Conservation (phyloP, 1,140 invertebrate genomes). For the Eurosta solidaginis region DNA sequence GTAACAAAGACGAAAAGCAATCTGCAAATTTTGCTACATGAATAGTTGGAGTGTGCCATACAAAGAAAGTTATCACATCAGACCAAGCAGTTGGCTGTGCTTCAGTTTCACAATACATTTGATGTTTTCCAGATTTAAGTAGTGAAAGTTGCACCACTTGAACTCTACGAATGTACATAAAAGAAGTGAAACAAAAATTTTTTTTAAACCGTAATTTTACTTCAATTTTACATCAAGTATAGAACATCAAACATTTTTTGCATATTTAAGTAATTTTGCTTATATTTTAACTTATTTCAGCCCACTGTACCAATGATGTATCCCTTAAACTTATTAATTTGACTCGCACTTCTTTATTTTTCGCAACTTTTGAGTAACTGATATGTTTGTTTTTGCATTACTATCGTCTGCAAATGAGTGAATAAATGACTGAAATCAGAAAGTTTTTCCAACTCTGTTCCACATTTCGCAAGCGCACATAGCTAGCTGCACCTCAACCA, state of each 20-base stretch:
- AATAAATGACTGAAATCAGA: background rate
- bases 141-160: background rate
- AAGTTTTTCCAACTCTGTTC: background rate
- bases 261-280: too few species aligned
- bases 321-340: too few species aligned
- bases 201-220: too few species aligned
- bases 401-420: background rate
- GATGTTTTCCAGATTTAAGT: background rate
- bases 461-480: background rate
- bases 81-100: background rate
- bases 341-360: background rate
- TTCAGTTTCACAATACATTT: background rate
- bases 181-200: too few species aligned
- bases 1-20: background rate
- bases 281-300: too few species aligned
- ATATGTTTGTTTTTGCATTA: constrained; percentile 18
- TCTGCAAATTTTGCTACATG: background rate
- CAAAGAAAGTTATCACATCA: background rate
- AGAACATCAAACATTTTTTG: too few species aligned
- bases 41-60: background rate
- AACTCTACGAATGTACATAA: too few species aligned
- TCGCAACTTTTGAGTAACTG: background rate
- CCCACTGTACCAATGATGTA: too few species aligned
- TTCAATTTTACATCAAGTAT: too few species aligned
- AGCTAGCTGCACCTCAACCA: too few species aligned